Evolutionary conservation across 2,888 invertebrate species (phyloP).

Genomic region (Ormyrus labotus): DNA sequence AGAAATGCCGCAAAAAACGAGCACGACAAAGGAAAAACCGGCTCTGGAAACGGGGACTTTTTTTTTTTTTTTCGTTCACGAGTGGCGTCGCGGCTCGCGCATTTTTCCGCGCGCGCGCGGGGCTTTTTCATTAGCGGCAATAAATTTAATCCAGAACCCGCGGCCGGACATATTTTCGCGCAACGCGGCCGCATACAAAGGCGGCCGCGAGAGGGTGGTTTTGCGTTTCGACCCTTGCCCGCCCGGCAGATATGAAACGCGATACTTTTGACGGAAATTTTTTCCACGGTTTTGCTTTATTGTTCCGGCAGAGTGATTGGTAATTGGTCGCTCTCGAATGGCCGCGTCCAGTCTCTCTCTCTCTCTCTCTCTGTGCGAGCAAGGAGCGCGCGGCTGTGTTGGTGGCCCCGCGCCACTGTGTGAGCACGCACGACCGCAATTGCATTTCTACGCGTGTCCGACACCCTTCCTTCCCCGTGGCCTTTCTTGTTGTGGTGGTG

Average conservation of each 20-base stretch:
- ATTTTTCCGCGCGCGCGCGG: constrained; percentile 50
- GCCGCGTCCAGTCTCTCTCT: not conserved
- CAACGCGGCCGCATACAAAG: constrained; percentile 16
- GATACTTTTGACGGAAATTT: constrained; percentile 67
- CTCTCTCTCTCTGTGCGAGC: constrained; percentile 1
- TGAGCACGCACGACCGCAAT: constrained; percentile 39
- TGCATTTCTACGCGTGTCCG: constrained; percentile 35
- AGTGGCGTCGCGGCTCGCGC: not conserved
- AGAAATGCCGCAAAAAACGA: not conserved
- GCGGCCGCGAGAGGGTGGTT: constrained; percentile 5
- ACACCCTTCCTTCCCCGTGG: not conserved
- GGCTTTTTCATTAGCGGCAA: constrained; percentile 46
- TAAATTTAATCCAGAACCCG: constrained; percentile 43
- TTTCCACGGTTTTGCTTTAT: constrained; percentile 66
- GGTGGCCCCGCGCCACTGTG: not conserved
- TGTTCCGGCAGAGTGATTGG: constrained; percentile 67
- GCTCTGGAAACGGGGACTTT: too few relatives aligned
- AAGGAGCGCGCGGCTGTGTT: not conserved
- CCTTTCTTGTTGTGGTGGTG: constrained; percentile 1
- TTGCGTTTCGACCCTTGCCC: constrained; percentile 21
- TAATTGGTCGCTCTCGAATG: constrained; percentile 63
- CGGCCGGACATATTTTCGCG: constrained; percentile 50
- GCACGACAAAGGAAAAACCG: not conserved
- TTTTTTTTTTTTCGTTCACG: too few relatives aligned
- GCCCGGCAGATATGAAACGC: constrained; percentile 62